Evolutionary conservation across 2,113 vertebrate species (phyloP).

Genomic region (Nycticryphes semicollaris): DNA sequence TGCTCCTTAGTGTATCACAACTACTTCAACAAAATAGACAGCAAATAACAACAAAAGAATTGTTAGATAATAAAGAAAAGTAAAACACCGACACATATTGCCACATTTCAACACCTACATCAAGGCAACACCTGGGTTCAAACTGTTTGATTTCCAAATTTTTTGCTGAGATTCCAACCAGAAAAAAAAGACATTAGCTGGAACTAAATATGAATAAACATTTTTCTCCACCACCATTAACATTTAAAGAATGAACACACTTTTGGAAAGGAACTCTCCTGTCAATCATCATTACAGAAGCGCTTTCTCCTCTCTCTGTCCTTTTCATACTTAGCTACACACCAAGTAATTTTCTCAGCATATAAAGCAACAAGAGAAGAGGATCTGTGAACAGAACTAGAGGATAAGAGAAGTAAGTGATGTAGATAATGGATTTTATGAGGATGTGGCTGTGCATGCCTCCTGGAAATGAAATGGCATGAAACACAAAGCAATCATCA

Average conservation of each 20-base stretch:
- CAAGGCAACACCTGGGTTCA: neutral
- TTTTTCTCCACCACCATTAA: neutral
- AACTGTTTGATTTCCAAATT: neutral
- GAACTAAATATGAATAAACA: neutral
- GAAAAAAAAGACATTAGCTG: neutral
- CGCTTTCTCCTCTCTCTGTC: neutral
- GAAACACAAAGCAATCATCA: neutral
- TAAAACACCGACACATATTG: rapidly evolving
- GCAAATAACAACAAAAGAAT: neutral
- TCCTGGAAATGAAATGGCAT: neutral
- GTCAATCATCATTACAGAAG: conserved; percentile 26
- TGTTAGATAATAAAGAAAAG: too few relatives aligned
- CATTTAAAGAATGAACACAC: neutral
- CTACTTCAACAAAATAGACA: neutral
- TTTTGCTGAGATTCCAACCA: neutral
- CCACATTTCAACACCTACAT: neutral
- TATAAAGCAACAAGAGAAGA: conserved; percentile 8
- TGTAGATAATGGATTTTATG: neutral
- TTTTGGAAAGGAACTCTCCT: neutral
- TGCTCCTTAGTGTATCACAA: neutral
- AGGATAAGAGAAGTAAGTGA: neutral
- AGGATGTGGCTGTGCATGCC: neutral
- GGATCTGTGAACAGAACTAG: neutral
- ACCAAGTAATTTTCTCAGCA: neutral
- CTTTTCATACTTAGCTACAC: neutral